phyloP scores from a whole-genome alignment of 2,888 invertebrate species.

The Caenorhabditis imperialis region DNA sequence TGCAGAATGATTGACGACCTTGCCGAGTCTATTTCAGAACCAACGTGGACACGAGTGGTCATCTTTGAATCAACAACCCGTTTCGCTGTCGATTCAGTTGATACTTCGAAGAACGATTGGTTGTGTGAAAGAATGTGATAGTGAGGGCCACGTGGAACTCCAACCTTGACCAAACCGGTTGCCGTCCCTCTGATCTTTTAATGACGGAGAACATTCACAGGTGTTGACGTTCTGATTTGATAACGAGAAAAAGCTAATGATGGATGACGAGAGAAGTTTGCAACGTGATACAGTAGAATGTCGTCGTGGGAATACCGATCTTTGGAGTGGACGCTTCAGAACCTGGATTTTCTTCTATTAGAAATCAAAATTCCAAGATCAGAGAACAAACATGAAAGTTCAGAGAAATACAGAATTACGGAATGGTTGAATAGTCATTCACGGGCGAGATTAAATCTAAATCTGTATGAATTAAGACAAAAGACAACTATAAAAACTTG shows the following conservation, averaged over 20 bases:
- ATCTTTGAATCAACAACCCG: conserved; percentile 34
- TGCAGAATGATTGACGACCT: conserved; percentile 25
- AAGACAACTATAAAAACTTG: no score
- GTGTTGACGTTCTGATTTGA: conserved; percentile 15
- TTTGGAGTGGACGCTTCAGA: no score
- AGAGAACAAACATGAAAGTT: no score
- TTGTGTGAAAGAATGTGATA: conserved; percentile 22
- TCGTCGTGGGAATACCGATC: no score
- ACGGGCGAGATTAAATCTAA: no score
- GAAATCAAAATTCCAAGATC: no score
- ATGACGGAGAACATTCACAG: neutral
- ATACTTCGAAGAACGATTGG: conserved; percentile 41
- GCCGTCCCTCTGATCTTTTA: neutral
- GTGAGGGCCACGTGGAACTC: conserved; percentile 7
- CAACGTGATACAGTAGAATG: conserved; percentile 8
- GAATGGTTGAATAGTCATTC: no score
- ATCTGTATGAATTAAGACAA: no score
- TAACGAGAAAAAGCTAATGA: conserved; percentile 15
- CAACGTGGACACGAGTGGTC: conserved; percentile 16
- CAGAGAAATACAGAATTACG: no score
- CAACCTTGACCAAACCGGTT: conserved; percentile 18
- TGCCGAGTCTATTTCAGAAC: conserved; percentile 1
- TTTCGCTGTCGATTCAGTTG: conserved; percentile 24
- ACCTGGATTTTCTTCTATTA: no score
- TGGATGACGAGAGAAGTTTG: conserved; percentile 15